Evolutionary conservation across 1,140 invertebrate species (phyloP).

Genomic region (Daktulosphaira vitifoliae): DNA sequence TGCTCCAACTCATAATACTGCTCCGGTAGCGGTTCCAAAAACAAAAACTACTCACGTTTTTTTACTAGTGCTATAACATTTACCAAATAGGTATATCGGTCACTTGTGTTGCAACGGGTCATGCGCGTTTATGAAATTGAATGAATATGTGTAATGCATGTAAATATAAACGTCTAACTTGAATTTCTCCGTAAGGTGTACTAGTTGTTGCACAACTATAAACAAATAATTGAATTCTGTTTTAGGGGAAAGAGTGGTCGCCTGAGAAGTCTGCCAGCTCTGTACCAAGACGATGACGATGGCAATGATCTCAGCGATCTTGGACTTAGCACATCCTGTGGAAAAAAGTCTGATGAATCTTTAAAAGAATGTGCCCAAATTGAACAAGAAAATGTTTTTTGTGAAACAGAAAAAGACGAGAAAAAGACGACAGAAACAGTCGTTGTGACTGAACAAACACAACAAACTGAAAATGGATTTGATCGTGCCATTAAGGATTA

Average conservation of each 20-base stretch:
- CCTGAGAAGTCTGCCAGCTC: slow-evolving; percentile 40
- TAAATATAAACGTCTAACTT: too few species aligned
- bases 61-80: not conserved
- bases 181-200: too few species aligned
- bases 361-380: slow-evolving; percentile 29
- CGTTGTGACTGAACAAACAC: slow-evolving; percentile 48
- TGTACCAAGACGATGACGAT: slow-evolving; percentile 66
- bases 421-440: slow-evolving; percentile 53
- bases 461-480: slow-evolving; percentile 63
- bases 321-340: slow-evolving; percentile 61
- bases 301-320: slow-evolving; percentile 68
- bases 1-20: too few species aligned
- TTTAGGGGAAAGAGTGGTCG: slow-evolving; percentile 11
- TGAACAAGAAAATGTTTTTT: slow-evolving; percentile 5
- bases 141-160: too few species aligned
- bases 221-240: not conserved
- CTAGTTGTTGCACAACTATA: not conserved
- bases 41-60: slow-evolving; percentile 28
- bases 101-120: too few species aligned
- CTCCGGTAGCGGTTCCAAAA: slow-evolving; percentile 1
- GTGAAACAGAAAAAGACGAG: not conserved
- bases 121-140: too few species aligned
- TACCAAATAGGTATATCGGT: too few species aligned
- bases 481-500: slow-evolving; percentile 77
- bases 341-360: slow-evolving; percentile 45